Evolutionary conservation across 1,140 invertebrate species (phyloP).

Genomic region (Macrocentrus cingulum): DNA sequence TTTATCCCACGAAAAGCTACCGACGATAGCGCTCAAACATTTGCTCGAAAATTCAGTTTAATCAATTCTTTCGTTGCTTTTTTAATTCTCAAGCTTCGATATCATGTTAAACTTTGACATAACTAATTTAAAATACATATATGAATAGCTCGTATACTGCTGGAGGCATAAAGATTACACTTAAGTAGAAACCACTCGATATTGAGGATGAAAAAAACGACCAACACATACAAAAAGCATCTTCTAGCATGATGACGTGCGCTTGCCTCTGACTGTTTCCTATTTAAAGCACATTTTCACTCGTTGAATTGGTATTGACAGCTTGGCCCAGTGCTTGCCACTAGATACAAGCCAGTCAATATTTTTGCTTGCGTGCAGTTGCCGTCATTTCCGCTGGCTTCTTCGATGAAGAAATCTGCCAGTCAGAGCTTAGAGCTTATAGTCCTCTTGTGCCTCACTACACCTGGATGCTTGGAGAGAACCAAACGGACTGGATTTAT

Average conservation of each 20-base stretch:
- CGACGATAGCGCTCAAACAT: neutral
- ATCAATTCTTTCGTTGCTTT: no score
- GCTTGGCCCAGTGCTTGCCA: no score
- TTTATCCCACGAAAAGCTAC: neutral
- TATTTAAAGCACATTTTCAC: constrained; percentile 56
- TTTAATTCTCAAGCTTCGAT: no score
- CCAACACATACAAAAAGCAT: neutral
- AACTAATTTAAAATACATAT: no score
- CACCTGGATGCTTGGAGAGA: constrained; percentile 28
- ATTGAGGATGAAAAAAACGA: no score
- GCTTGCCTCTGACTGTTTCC: constrained; percentile 56
- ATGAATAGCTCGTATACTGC: no score
- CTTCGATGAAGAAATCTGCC: constrained; percentile 58
- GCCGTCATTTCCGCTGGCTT: constrained; percentile 59
- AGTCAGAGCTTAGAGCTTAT: constrained; percentile 48
- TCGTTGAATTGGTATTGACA: constrained; percentile 47
- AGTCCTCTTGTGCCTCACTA: constrained; percentile 45
- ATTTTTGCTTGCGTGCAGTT: constrained; percentile 1
- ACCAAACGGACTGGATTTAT: constrained; percentile 7
- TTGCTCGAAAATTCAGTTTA: no score
- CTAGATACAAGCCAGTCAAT: constrained; percentile 34
- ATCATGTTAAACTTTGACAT: no score
- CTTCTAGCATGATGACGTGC: neutral
- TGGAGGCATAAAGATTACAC: no score
- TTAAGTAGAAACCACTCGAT: no score